These are phyloP conservation scores for Rallus limicola DNA, from an alignment of 2,113 vertebrate species.

Conservation along the genomic window DNA sequence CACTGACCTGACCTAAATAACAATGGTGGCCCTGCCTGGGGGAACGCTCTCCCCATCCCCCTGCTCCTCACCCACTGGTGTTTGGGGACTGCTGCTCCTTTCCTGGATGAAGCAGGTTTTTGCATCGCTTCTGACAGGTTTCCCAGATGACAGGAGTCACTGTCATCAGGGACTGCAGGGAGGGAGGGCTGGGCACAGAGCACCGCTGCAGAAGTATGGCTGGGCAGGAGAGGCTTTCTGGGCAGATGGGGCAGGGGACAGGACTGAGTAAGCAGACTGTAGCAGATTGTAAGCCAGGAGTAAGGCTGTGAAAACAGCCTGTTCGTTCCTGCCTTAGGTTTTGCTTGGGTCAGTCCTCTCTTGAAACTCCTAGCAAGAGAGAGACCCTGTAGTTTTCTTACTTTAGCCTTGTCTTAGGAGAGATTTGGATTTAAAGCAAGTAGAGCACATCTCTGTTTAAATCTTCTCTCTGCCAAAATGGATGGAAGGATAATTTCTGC, in stretches of 20 bases:
- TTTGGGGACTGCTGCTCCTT: neutral
- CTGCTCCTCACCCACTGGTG: neutral
- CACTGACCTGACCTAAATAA: neutral
- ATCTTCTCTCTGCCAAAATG: neutral
- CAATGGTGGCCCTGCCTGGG: neutral
- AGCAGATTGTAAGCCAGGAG: no score
- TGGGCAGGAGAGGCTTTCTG: neutral
- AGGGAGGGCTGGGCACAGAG: neutral
- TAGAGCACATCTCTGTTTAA: neutral
- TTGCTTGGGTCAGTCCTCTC: neutral
- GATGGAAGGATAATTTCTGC: neutral
- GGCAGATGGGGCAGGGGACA: neutral
- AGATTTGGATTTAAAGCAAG: neutral
- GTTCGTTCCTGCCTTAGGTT: neutral
- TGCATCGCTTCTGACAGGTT: neutral
- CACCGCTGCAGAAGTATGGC: neutral
- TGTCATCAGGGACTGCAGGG: neutral
- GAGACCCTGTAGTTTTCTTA: neutral
- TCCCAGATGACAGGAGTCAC: neutral
- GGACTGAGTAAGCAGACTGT: no score
- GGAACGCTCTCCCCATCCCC: neutral
- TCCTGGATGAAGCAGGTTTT: neutral
- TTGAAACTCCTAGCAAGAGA: neutral
- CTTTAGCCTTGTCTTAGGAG: neutral
- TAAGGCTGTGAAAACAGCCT: neutral